These are phyloP conservation scores for Leptoclinus maculatus DNA, from an alignment of 2,797 vertebrate genomes.

Conservation along the genomic window DNA sequence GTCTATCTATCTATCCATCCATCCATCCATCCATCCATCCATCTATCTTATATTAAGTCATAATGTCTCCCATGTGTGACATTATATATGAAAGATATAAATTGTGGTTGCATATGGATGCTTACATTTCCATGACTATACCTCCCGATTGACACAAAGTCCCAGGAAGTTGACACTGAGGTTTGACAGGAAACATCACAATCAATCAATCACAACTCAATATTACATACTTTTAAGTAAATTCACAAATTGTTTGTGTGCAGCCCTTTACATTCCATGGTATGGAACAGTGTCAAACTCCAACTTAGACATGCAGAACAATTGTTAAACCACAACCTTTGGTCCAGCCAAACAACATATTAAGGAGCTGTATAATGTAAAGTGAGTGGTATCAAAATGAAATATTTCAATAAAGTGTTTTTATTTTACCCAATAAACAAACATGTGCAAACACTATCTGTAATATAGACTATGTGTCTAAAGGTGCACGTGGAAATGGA, in stretches of 20 bases:
- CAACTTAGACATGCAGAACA: neutral
- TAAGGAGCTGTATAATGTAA: neutral
- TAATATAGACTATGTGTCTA: neutral
- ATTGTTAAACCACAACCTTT: neutral
- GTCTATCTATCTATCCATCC: too few relatives aligned
- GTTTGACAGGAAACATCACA: neutral
- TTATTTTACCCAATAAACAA: slow-evolving; percentile 1
- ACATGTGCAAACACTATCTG: neutral
- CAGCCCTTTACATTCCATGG: neutral
- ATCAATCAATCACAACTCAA: neutral
- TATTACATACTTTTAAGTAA: neutral
- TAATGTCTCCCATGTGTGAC: neutral
- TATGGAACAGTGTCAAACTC: neutral
- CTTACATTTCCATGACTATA: neutral
- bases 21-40: neutral
- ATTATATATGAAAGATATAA: neutral
- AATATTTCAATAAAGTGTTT: neutral
- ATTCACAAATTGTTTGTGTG: neutral
- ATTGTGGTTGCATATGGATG: neutral
- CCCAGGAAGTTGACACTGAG: neutral
- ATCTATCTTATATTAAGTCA: neutral
- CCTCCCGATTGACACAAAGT: neutral
- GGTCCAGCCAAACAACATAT: neutral
- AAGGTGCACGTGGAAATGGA: neutral
- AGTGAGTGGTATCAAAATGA: neutral